A percentile compares a stretch with the other conserved stretches of the same genome.
These are phyloP conservation scores for Ischnura elegans DNA, from an alignment of 2,888 invertebrate species.

Conservation along the genomic window DNA sequence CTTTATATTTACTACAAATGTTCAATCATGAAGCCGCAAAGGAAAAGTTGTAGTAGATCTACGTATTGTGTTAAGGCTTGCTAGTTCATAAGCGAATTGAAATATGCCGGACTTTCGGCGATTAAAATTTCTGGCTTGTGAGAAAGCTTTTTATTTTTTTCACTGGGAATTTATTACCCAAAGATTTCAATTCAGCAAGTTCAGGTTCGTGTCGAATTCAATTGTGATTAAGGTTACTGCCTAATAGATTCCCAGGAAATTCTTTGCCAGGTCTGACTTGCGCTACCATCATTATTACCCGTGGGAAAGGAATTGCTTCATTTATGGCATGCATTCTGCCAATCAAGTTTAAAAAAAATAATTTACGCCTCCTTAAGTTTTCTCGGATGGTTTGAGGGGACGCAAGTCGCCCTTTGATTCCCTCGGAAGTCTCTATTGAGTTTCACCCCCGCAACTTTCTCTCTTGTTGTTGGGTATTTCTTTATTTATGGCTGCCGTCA, in stretches of 20 bases:
- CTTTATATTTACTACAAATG: no score
- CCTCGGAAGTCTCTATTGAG: conserved; percentile 22
- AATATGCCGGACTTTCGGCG: not conserved
- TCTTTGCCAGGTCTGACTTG: not conserved
- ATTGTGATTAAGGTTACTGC: not conserved
- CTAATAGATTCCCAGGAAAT: not conserved
- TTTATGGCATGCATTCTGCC: not conserved
- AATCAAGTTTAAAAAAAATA: not conserved
- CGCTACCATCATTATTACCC: not conserved
- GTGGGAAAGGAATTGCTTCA: not conserved
- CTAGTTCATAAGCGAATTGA: not conserved
- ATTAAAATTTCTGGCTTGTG: not conserved
- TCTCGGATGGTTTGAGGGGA: not conserved
- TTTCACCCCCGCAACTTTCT: conserved; percentile 52
- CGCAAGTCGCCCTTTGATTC: conserved; percentile 6
- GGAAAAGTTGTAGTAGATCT: no score
- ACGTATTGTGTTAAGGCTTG: not conserved
- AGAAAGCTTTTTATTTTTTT: not conserved
- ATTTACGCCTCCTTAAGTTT: no score
- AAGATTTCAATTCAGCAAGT: not conserved
- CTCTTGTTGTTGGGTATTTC: not conserved
- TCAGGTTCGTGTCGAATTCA: not conserved
- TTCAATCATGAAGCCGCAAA: no score
- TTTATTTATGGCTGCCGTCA: not conserved
- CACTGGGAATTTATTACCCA: not conserved